These are phyloP conservation scores for Leucophenga maculata DNA, from an alignment of 2,888 invertebrate species.

Conservation along the genomic window DNA sequence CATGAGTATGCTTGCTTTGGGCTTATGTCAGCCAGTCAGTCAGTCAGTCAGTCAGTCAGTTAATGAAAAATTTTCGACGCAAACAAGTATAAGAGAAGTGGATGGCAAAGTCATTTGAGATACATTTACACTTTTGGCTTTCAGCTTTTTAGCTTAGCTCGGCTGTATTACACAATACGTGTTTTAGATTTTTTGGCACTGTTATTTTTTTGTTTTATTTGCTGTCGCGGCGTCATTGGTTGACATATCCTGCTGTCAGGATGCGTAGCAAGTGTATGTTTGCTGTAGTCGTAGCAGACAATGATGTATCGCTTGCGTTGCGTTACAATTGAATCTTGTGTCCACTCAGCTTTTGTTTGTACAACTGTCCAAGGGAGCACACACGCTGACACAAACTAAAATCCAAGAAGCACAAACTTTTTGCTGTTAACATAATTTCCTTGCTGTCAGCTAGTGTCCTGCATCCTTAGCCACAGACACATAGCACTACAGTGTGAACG, in stretches of 20 bases:
- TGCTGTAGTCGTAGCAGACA: not conserved
- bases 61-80: slow-evolving; percentile 20
- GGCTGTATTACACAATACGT: slow-evolving; percentile 1
- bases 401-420: slow-evolving; percentile 41
- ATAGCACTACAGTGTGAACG: not conserved
- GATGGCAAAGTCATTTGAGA: too few species aligned
- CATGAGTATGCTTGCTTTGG: slow-evolving; percentile 39
- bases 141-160: not conserved
- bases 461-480: slow-evolving; percentile 2
- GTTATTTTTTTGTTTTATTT: not conserved
- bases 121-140: not conserved
- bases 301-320: slow-evolving; percentile 2
- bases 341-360: not conserved
- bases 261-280: too few species aligned
- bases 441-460: slow-evolving; percentile 2
- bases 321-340: slow-evolving; percentile 15
- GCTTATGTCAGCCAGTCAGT: too few species aligned
- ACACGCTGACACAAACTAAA: slow-evolving; percentile 33
- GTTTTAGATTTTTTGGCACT: not conserved
- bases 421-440: slow-evolving; percentile 61
- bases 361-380: not conserved
- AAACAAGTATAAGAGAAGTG: not conserved
- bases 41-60: too few species aligned
- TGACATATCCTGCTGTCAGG: slow-evolving; percentile 11
- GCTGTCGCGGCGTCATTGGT: not conserved